Evolutionary conservation across 2,797 vertebrate genomes (phyloP).

Genomic region (Pipistrellus kuhlii): DNA sequence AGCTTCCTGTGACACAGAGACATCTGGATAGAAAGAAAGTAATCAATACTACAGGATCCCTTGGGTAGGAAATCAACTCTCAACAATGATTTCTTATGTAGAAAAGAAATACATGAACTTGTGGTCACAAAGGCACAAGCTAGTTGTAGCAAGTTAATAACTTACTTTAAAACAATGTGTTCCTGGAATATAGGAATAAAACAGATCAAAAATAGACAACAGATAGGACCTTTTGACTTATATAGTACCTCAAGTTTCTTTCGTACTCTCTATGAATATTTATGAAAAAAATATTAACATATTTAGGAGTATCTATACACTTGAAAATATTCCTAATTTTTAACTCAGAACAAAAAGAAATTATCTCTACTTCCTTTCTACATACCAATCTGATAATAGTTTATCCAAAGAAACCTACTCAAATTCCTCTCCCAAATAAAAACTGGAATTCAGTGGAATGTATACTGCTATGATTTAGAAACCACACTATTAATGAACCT

Average conservation of each 20-base stretch:
- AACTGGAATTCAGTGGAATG: neutral
- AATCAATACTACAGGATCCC: neutral
- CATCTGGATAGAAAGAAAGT: conserved; percentile 34
- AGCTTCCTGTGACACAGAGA: neutral
- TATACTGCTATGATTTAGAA: neutral
- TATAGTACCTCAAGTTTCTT: neutral
- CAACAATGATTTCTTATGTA: conserved; percentile 10
- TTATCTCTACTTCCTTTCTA: neutral
- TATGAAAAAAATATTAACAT: neutral
- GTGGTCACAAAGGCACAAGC: neutral
- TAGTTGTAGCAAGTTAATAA: neutral
- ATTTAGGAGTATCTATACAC: neutral
- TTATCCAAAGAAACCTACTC: neutral
- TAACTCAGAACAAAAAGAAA: conserved; percentile 14
- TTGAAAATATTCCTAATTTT: neutral
- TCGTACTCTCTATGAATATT: neutral
- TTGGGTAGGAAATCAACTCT: neutral
- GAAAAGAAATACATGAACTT: conserved; percentile 24
- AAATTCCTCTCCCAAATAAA: conserved; percentile 25
- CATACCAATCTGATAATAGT: neutral
- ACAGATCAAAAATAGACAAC: neutral
- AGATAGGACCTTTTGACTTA: neutral
- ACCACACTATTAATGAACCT: neutral
- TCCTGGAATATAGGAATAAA: neutral
- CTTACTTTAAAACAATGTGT: neutral